Percentiles rank a stretch among this genome's conserved stretches.
phyloP scores from a whole-genome alignment of 2,797 vertebrate genomes.

The Chelonia mydas region DNA sequence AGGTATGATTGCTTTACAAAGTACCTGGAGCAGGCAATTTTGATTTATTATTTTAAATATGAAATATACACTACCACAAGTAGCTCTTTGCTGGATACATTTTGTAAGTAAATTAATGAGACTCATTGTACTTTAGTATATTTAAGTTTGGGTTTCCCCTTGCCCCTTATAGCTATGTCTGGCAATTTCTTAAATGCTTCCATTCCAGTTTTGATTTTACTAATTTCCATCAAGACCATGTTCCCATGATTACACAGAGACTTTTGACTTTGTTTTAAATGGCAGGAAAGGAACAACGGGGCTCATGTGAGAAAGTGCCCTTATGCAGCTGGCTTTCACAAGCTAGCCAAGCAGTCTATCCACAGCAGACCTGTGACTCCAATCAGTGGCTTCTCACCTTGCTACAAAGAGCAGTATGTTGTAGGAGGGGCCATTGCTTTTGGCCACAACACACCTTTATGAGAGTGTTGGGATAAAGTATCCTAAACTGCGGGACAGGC shows the following conservation, averaged over 20 bases:
- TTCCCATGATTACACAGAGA: background rate
- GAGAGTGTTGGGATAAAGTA: background rate
- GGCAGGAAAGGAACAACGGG: background rate
- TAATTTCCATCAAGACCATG: constrained; percentile 44
- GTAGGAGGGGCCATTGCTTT: background rate
- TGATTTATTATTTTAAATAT: constrained; percentile 66
- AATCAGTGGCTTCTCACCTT: background rate
- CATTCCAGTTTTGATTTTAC: background rate
- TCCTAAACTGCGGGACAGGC: fast-evolving
- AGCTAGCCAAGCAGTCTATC: background rate
- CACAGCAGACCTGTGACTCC: background rate
- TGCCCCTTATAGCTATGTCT: constrained; percentile 17
- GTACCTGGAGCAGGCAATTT: constrained; percentile 27
- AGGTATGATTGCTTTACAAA: constrained; percentile 62
- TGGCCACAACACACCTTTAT: background rate
- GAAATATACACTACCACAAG: constrained; percentile 21
- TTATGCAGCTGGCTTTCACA: background rate
- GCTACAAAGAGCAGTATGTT: background rate
- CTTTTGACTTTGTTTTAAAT: constrained; percentile 38
- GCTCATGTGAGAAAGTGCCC: constrained; percentile 22
- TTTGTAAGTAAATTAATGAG: constrained; percentile 61
- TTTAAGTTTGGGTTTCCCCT: constrained; percentile 8
- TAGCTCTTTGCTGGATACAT: constrained; percentile 48
- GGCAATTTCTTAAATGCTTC: constrained; percentile 43
- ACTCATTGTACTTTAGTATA: background rate